Base-by-base conservation (phyloP, 2,888 invertebrate genomes). In the Patella ulyssiponensis region DNA sequence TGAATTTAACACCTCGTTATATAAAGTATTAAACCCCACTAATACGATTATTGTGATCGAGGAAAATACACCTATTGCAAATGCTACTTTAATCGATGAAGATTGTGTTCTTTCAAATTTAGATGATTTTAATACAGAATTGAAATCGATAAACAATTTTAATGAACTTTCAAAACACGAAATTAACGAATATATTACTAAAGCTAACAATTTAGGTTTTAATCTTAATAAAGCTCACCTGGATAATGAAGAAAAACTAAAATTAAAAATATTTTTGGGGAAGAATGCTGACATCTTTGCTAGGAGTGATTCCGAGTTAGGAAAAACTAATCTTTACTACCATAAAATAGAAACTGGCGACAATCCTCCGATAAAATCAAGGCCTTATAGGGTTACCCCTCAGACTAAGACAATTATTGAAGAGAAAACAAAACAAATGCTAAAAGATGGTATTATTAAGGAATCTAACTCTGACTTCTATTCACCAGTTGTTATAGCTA, bases 341-440 rank as follows among this genome's bases (percentile, higher is more conserved):
- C 83, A 84, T 75, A 75, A 53, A 33, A 82, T 84, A 27, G 82
- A 83, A 1, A 82, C 83, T 7, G 81, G 80, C 1, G 54, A 78
- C 72, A 81, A 76, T 17, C 15, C 56, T 27, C 82, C 82, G 14
- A 70, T 81, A 2, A 51, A 79, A 33, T 71, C 75, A 52, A 71
- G 74, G n/a, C 76, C 74, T 1, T 82, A 82, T 54, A 71, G 73
- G 77, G 72, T 69, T 33, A n/a, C 7, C 76, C 84, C 78, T 80
- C 76, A 58, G 70, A 73, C 53, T 44, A 27, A 77, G 12, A 20
- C n/a, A 23, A 77, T 75, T 15, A 20, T 76, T 15, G 80, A 79
- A 20, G 4, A 79, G 20, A 83, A 84, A 53, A 75, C 75, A 5
- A 53, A 84, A 2, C 83, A 85, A 17, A 69, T 80, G 69, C 73